Conservation (phyloP, 1,140 invertebrate genomes). For the Colletes gigas region DNA sequence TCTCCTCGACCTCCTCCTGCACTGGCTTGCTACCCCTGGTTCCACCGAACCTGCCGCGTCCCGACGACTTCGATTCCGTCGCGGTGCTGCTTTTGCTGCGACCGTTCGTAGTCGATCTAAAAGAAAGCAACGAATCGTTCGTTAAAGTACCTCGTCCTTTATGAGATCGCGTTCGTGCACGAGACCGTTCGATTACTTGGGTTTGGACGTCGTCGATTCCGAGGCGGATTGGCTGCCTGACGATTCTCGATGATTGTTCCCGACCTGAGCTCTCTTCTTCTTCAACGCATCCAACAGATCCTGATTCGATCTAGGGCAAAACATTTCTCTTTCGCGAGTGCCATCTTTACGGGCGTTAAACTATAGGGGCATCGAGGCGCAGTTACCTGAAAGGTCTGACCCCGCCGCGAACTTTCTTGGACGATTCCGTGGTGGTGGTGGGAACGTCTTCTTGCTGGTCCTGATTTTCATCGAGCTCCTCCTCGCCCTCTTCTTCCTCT, state of each 20-base stretch:
- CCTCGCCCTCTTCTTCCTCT: constrained; percentile 79
- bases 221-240: constrained; percentile 50
- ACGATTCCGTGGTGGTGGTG: constrained; percentile 84
- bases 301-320: constrained; percentile 86
- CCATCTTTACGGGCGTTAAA: too few species aligned
- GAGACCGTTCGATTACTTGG: constrained; percentile 61
- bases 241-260: constrained; percentile 56
- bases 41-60: constrained; percentile 66
- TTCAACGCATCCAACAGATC: constrained; percentile 87
- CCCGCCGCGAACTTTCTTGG: constrained; percentile 83
- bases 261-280: constrained; percentile 83
- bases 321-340: too few species aligned
- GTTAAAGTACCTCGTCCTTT: too few species aligned
- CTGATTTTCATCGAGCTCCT: constrained; percentile 73
- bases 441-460: constrained; percentile 79
- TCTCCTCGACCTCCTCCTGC: constrained; percentile 73
- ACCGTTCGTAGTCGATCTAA: constrained; percentile 56
- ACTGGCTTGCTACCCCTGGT: constrained; percentile 61
- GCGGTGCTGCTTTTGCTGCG: constrained; percentile 52
- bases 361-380: too few species aligned
- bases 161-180: too few species aligned
- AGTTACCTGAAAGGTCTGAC: constrained; percentile 81
- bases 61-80: constrained; percentile 57
- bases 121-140: background rate
- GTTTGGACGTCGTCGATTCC: constrained; percentile 64